Base-by-base conservation (phyloP, 2,113 vertebrate genomes). In the Athene noctua region DNA sequence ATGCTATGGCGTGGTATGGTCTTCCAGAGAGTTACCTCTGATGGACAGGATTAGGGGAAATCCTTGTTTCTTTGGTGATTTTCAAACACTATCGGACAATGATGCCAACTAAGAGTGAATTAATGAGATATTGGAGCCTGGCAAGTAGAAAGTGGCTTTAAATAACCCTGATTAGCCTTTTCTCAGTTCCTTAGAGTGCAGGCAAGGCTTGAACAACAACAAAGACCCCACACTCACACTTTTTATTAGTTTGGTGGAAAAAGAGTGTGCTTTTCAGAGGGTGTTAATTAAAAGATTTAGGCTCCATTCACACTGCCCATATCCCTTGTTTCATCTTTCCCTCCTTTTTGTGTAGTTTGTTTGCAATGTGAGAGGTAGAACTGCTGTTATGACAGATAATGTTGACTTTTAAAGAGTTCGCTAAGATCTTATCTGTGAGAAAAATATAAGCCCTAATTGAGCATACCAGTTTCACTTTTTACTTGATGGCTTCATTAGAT, bases 281-380 rank as follows among this genome's bases (percentile, higher is more conserved):
- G 98, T 98, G 98, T 99, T 99, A 99, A 99, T 99, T 98, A 99
- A 99, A 99, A 99, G 98, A 98, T 99, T 98, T 99, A 98, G 97
- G 79, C 96, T 97, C 97, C 97, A 98, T 98, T 99, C 98, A 98
- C 93, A 91, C 96, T 97, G 97, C 94, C 86, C 96, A 89, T 98
- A 98, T 92, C 97, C 97, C 90, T 97, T 97, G 94, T 97, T 97
- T 96, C 97, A 98, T 96, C 97, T 96, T 92, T 85, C 95, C 85
- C 90, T 97, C 88, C 82, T 97, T 96, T 96, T 96, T 97, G 95
- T 97, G 87, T 66, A 74, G 89, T 85, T 94, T 97, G 92, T 97
- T 98, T 97, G 96, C 96, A 79, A 44, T 98, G 97, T 94, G 98
- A 98, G 98, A 95, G 80, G 97, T 98, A 97, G 97, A 96, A 95